Base-by-base conservation (phyloP, 1,140 invertebrate genomes). In the Thalassaphorura encarpata region DNA sequence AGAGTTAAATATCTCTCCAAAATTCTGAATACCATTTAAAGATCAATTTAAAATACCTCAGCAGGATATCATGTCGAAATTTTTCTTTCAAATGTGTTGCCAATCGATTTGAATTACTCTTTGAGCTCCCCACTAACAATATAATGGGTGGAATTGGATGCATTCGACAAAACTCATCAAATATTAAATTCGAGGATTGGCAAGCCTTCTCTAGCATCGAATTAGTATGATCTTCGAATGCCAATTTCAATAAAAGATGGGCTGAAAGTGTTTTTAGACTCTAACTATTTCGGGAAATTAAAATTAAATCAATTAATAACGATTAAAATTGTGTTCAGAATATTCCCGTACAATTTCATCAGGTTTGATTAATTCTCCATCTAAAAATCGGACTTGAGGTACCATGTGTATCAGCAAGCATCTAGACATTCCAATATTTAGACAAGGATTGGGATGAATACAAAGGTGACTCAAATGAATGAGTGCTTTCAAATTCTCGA, bases 201-300 rank as follows among this genome's bases (percentile, higher is more conserved):
- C 47, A 43, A 18, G 55, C 52, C n/a, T 39, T 28, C 27, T 61
- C 55, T 13, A 57, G 27, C 15, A 57, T 11, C 4, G 28, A 48
- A 21, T 52, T 31, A 6, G 49, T 28, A 13, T 48, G 50, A 41
- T 57, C 49, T 24, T 46, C 45, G 49, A 43, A 51, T 3, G 60
- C 51, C 8, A 58, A 3, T 27, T 61, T 58, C 19, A 19, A 16
- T n/a, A 24, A 40, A 50, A 0, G 43, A 29, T 1, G 60, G 60
- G 3, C 51, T 19, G 31, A 61, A 61, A 18, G 49, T 18, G 31
- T 54, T 61, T 2, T 57, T 47, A 15, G 55, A 54, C 24, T 56
- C 26, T 27, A 36, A 18, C 58, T 60, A 27, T 39, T 16, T 18
- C 11, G 29, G 26, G n/a, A n/a, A 47, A 58, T 39, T 16, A 18